These are phyloP conservation scores for Pammene fasciana DNA, from an alignment of 2,888 invertebrate species.

Conservation along the genomic window DNA sequence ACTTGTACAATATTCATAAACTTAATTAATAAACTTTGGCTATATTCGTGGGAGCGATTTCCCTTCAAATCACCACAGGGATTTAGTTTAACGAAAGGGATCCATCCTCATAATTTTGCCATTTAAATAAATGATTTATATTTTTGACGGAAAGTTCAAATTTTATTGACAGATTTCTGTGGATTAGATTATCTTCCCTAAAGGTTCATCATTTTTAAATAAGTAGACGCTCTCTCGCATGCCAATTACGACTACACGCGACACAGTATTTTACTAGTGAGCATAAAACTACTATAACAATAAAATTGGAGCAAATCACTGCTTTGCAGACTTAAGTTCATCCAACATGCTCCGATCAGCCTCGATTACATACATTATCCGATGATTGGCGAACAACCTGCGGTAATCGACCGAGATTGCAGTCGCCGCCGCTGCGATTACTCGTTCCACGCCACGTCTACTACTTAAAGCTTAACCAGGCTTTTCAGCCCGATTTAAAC, in stretches of 20 bases:
- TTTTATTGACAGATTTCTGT: too few relatives aligned
- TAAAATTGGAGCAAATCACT: constrained; percentile 21
- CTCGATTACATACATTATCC: constrained; percentile 22
- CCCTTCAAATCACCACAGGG: too few relatives aligned
- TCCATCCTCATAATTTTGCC: too few relatives aligned
- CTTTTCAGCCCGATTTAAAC: not conserved
- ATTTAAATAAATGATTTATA: too few relatives aligned
- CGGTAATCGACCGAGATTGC: constrained; percentile 21
- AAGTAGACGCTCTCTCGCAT: too few relatives aligned
- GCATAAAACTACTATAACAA: not conserved
- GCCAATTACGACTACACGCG: not conserved
- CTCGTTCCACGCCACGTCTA: not conserved
- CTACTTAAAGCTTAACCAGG: constrained; percentile 1
- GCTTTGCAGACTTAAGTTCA: constrained; percentile 13
- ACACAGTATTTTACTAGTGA: not conserved
- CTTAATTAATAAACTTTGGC: too few relatives aligned
- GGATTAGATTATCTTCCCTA: too few relatives aligned
- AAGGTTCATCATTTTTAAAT: too few relatives aligned
- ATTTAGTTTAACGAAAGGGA: too few relatives aligned
- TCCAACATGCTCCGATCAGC: constrained; percentile 25
- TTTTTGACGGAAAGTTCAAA: too few relatives aligned
- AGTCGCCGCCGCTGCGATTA: constrained; percentile 6
- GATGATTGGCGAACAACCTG: constrained; percentile 10
- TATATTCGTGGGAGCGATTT: too few relatives aligned
- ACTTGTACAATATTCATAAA: too few relatives aligned